Evolutionary conservation across 2,797 vertebrate species (phyloP).

Genomic region (Manis pentadactyla): DNA sequence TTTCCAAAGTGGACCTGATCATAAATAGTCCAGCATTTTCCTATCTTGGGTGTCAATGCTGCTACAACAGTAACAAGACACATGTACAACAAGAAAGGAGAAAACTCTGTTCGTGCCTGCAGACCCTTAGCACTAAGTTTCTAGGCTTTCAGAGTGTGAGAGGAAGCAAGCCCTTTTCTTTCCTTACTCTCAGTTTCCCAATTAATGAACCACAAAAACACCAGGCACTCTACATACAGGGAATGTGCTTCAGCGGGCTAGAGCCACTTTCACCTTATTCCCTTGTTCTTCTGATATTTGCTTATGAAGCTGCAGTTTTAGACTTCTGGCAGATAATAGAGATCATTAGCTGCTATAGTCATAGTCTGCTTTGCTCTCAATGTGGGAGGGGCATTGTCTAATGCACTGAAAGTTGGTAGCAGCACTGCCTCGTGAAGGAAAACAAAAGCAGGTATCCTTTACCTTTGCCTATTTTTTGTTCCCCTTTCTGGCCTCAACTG

Average conservation of each 20-base stretch:
- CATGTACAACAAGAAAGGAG: not conserved
- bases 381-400: not conserved
- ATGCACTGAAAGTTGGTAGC: not conserved
- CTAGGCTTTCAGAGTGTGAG: not conserved
- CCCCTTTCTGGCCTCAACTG: not conserved
- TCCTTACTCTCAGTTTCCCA: not conserved
- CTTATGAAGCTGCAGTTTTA: not conserved
- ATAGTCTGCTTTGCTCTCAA: not conserved
- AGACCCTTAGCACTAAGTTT: not conserved
- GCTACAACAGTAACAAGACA: not conserved
- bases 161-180: not conserved
- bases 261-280: not conserved
- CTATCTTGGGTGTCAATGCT: not conserved
- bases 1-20: constrained; percentile 13
- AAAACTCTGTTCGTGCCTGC: not conserved
- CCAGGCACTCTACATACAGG: not conserved
- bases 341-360: not conserved
- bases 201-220: not conserved
- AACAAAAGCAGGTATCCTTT: not conserved
- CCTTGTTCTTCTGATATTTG: not conserved
- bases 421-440: not conserved
- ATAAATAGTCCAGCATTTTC: not conserved
- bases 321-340: not conserved
- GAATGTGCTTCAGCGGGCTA: not conserved
- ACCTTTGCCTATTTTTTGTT: not conserved